Evolutionary conservation across 2,113 vertebrate genomes (phyloP), one percentile per base, ranked within the genome.

Genomic region (Hippocampus abdominalis): DNA sequence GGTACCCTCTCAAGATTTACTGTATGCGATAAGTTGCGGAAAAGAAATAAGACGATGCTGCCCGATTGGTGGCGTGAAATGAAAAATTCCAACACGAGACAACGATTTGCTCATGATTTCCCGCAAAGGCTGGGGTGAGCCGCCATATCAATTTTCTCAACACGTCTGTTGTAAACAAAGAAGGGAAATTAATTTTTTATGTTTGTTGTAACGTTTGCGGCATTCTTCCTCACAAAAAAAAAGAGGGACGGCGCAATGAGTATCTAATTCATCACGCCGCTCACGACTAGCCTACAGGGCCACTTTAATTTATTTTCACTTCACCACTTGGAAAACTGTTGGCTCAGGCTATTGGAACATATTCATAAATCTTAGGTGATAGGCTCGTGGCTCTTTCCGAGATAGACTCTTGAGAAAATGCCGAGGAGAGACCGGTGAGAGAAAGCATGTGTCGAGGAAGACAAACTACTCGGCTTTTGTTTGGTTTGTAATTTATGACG

Each of bases 311-410:
- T 90, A 91, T 93, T 91, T 92, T 92, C 90, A 83, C 90, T 91
- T 91, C 89, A 84, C 89, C 87, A 86, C 89, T 92, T 91, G 90
- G 86, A 90, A 93, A 93, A 91, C 87, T 91, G 91, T 91, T 91
- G 92, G 90, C 92, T 92, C 88, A 91, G 91, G 90, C 91, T 87
- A 87, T 92, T 91, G 89, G 87, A 92, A 93, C 90, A 89, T 91
- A 92, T 93, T 91, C 91, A 93, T 92, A 93, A 92, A 93, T 92
- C 92, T 91, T 91, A 81, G 77, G 44, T 83, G 89, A 90, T 90
- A 84, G 83, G 85, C 87, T 88, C 81, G 78, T 89, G 82, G 85
- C 78, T 92, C 90, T 84, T 89, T 16, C 84, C 79, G 70, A 86
- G 88, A 91, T 86, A 84, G 81, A 72, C 80, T 84, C 84, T 86